Evolutionary conservation across 2,113 vertebrate species (phyloP), one percentile per base, ranked within the genome.

Genomic region (Hyaena hyaena): DNA sequence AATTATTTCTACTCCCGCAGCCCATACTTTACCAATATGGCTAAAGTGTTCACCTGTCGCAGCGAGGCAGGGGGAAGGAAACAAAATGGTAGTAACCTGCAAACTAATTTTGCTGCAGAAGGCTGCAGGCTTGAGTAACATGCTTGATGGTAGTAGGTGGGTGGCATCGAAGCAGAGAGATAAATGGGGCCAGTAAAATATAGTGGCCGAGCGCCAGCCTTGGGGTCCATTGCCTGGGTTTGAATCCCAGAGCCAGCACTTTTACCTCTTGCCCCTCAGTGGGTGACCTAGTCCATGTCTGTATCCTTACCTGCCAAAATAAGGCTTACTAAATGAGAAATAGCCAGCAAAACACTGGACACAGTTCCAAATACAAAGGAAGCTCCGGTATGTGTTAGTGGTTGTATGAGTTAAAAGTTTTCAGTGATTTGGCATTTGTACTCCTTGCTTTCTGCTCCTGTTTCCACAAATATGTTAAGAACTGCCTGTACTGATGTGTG

Each of bases 381-480:
- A 85, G 55, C 0, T 0, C 21, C 19, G 2, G 21, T 71, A 35
- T 7, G 0, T 45, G 33, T 55, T 69, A 33, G 53, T 0, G 0
- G 26, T 55, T 65, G 31, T 33, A 33, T 76, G 77, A 92, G 35
- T 68, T 39, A 63, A 63, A 87, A 15, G 74, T 77, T 90, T 55
- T 50, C 39, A 4, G 0, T 73, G 50, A 15, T 31, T 33, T 43
- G 35, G 23, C 28, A 2, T 90, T 90, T 73, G 11, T 12, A 10
- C 68, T 12, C n/a, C 28, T 89, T 69, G 65, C 23, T 85, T 50
- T 91, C 24, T 58, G 4, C 4, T 1, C 48, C n/a, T 58, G 2
- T 58, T 65, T 93, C 33, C 16, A 23, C 33, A n/a, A 71, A 8
- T 61, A 5, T 45, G 68, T 83, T 55, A 82, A n/a, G 50, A 66